Evolutionary conservation across 2,888 invertebrate genomes (phyloP).

Genomic region (Theretra japonica): DNA sequence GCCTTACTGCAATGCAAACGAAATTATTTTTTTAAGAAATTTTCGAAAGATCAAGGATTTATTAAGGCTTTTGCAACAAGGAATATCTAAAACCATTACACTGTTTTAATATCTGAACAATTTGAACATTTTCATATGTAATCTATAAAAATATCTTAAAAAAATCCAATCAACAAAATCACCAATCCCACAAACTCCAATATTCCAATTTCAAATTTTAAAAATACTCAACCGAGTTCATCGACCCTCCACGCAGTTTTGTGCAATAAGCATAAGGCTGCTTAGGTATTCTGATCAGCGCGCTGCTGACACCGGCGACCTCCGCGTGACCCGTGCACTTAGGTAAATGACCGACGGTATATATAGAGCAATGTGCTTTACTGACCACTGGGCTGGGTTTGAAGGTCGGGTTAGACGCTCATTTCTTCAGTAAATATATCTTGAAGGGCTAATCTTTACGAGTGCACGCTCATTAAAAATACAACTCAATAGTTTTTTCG

Average conservation of each 20-base stretch:
- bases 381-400: conserved; percentile 25
- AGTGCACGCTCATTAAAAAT: too few species aligned
- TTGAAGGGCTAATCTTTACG: too few species aligned
- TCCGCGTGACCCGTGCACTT: conserved; percentile 58
- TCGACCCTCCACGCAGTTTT: conserved; percentile 61
- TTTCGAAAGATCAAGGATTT: too few species aligned
- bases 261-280: conserved; percentile 66
- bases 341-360: conserved; percentile 60
- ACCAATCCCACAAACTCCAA: neutral
- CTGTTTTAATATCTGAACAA: too few species aligned
- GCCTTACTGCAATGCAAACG: too few species aligned
- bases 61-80: too few species aligned
- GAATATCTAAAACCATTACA: too few species aligned
- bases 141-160: neutral
- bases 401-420: neutral
- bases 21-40: too few species aligned
- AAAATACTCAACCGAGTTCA: conserved; percentile 52
- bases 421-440: neutral
- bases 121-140: neutral
- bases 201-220: conserved; percentile 9
- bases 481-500: too few species aligned
- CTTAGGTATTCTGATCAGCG: conserved; percentile 67
- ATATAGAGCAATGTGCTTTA: conserved; percentile 44
- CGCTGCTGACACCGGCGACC: conserved; percentile 59
- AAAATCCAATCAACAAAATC: neutral